These are phyloP conservation scores for Parthenolecanium corni DNA, from an alignment of 2,888 invertebrate species.

Conservation along the genomic window DNA sequence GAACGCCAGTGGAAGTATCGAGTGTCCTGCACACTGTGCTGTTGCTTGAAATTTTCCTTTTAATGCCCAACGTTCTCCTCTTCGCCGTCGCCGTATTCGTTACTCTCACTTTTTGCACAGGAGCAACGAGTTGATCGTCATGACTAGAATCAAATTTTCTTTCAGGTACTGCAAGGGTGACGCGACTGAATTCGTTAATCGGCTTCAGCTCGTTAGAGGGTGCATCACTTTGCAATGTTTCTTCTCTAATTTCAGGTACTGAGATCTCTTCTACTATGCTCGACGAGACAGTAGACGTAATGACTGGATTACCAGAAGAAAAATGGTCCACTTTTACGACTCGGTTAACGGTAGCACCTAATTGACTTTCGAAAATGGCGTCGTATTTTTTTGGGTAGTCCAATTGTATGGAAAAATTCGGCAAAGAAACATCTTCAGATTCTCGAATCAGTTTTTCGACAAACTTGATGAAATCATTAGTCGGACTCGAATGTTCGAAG, in stretches of 20 bases:
- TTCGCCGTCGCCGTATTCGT: neutral
- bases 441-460: neutral
- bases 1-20: too few species aligned
- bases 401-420: slow-evolving; percentile 5
- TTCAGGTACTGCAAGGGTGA: neutral
- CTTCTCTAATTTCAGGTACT: neutral
- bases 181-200: neutral
- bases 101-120: neutral
- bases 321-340: neutral
- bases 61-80: slow-evolving; percentile 16
- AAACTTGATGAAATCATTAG: slow-evolving; percentile 1
- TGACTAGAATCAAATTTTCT: neutral
- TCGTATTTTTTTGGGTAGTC: slow-evolving; percentile 14
- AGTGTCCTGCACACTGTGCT: too few species aligned
- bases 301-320: slow-evolving; percentile 3
- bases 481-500: neutral
- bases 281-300: neutral
- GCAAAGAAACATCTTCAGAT: neutral
- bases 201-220: neutral
- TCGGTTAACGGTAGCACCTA: slow-evolving; percentile 12
- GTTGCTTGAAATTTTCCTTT: neutral
- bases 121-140: neutral
- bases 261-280: neutral
- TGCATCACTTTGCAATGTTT: neutral
- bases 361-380: neutral